Percentiles rank a stretch among this genome's conserved stretches.
These are phyloP conservation scores for Meganola albula DNA, from an alignment of 2,888 invertebrate species.

Conservation along the genomic window DNA sequence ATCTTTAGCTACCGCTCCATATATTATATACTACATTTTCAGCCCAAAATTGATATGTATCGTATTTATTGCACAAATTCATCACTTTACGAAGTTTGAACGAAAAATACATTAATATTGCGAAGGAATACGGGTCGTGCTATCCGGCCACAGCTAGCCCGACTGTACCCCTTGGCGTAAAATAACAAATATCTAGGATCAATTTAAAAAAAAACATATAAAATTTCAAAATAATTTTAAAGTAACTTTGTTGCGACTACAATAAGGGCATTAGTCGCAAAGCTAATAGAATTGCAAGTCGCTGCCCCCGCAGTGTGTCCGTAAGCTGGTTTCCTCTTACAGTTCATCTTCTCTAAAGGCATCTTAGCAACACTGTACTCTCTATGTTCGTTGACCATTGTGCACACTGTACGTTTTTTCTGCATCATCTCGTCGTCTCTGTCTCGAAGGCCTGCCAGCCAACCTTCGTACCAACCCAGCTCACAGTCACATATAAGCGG, in stretches of 20 bases:
- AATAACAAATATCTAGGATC: constrained; percentile 38
- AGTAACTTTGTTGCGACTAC: constrained; percentile 51
- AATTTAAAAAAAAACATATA: constrained; percentile 30
- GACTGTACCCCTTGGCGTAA: constrained; percentile 45
- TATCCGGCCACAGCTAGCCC: constrained; percentile 73
- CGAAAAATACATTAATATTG: constrained; percentile 36
- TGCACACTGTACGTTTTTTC: constrained; percentile 90
- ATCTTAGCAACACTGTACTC: constrained; percentile 90
- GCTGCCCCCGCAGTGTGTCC: constrained; percentile 53
- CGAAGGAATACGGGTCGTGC: constrained; percentile 47
- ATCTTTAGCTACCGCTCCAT: constrained; percentile 60
- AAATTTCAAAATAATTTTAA: constrained; percentile 38
- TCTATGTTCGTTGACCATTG: constrained; percentile 87
- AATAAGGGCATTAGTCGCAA: constrained; percentile 44
- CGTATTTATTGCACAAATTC: constrained; percentile 72
- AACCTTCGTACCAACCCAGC: constrained; percentile 90
- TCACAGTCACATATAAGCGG: constrained; percentile 93
- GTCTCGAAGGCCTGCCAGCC: constrained; percentile 86
- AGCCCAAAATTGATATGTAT: constrained; percentile 76
- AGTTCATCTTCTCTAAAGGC: constrained; percentile 90
- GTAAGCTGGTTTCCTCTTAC: constrained; percentile 81
- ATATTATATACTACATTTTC: constrained; percentile 50
- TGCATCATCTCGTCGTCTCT: constrained; percentile 93
- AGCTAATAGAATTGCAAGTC: constrained; percentile 31
- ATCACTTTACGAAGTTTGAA: constrained; percentile 50